Base-by-base conservation (phyloP, 2,888 invertebrate genomes). In the Maniola hyperantus region DNA sequence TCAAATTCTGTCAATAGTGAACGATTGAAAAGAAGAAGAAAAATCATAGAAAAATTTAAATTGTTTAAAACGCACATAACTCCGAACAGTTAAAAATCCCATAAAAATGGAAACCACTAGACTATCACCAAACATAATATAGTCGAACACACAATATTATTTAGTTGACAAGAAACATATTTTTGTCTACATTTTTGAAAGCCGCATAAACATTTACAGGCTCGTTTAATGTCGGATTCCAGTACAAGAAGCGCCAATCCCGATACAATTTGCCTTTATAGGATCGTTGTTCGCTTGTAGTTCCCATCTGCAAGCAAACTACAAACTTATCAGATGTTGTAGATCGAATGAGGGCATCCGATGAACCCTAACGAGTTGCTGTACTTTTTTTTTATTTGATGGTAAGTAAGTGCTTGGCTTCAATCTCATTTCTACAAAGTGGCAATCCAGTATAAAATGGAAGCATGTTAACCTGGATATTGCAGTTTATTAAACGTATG, bases 261-360 rank as follows among this genome's bases (percentile, higher is more conserved):
- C 72, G 68, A 73, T 74, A 70, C 72, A 64, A 73, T 77, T 73
- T 69, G 68, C 72, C 74, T 75, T 76, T 76, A 77, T 74, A 73
- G 72, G 71, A 74, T 76, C 71, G 70, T 74, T 79, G 76, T 77
- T 75, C 75, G 62, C 77, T 76, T 77, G 77, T 76, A 59, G 61
- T 58, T 68, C 63, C 60, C 26, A 62, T 62, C 62, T 62, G 39
- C 33, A 42, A 62, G 62, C 18, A 15, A 62, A 62, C 51, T 53
- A n/a, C 42, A 42, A 48, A 50, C 61, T 67, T 60, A 68, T 66
- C 63, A 42, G 65, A 67, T 65, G 48, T 13, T 51, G 18, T 44
- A 50, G 15, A 64, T 64, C 66, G 46, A 55, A 59, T 65, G 48
- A 66, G 59, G 36, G 18, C 59, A 66, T 50, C 39, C 33, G 15